Conservation (phyloP, 1,140 invertebrate genomes). For the Bombus vancouverensis region DNA sequence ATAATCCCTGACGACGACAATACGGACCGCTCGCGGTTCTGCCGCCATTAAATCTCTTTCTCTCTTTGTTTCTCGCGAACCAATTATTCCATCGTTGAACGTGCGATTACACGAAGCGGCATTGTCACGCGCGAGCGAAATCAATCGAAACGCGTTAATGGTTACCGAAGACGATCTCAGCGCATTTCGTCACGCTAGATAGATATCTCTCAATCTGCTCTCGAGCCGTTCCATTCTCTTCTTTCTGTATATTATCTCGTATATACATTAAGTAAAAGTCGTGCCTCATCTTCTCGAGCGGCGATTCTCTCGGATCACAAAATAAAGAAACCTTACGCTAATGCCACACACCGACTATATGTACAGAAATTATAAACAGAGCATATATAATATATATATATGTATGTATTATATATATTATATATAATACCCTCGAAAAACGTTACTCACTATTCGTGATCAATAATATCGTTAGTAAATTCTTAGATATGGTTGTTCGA, state of each 20-base stretch:
- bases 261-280: conserved; percentile 70
- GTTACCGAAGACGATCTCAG: conserved; percentile 40
- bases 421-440: conserved; percentile 62
- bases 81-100: conserved; percentile 8
- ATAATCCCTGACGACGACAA: conserved; percentile 37
- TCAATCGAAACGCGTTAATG: conserved; percentile 35
- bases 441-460: conserved; percentile 52
- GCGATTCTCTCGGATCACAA: conserved; percentile 61
- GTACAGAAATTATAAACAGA: conserved; percentile 68
- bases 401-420: neutral
- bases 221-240: neutral
- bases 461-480: conserved; percentile 63
- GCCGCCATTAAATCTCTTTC: neutral
- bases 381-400: conserved; percentile 2
- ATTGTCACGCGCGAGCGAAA: conserved; percentile 6
- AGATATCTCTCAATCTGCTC: neutral
- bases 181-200: conserved; percentile 52
- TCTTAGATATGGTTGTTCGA: conserved; percentile 73
- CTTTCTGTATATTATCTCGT: neutral
- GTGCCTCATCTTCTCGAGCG: conserved; percentile 25
- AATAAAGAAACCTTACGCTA: conserved; percentile 62
- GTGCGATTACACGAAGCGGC: conserved; percentile 4
- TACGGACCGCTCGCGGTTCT: conserved; percentile 1
- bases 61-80: neutral
- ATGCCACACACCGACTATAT: conserved; percentile 65